phyloP scores from a whole-genome alignment of 2,113 vertebrate genomes.

The Smithornis capensis region DNA sequence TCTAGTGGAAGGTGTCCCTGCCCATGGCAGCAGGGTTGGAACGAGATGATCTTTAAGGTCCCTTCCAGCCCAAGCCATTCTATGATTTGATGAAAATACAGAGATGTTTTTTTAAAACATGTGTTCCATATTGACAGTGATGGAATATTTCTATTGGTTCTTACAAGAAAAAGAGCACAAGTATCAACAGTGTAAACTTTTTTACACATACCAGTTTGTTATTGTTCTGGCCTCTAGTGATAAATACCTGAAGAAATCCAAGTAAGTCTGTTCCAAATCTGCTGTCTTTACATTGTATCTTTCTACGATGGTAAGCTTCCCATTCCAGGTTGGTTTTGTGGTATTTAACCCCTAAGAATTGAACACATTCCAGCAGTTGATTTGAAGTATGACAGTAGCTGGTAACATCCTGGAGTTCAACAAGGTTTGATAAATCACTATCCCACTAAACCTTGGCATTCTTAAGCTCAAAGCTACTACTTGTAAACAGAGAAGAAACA shows the following conservation, averaged over 20 bases:
- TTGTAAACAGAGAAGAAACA: background rate
- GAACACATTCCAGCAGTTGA: background rate
- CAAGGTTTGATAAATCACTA: background rate
- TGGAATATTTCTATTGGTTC: background rate
- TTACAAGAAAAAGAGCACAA: background rate
- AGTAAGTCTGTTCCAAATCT: background rate
- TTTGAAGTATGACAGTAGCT: background rate
- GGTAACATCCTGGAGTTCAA: background rate
- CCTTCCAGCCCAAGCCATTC: background rate
- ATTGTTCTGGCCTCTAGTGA: background rate
- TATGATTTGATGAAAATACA: background rate
- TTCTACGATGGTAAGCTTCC: background rate
- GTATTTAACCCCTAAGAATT: background rate
- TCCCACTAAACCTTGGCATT: background rate
- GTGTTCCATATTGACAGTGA: background rate
- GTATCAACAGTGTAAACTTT: background rate
- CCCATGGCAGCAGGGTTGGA: background rate
- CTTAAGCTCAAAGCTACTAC: background rate
- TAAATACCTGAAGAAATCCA: background rate
- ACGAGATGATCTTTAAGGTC: background rate
- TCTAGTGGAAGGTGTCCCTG: background rate
- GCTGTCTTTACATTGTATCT: background rate
- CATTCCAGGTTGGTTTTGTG: background rate
- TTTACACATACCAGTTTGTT: background rate
- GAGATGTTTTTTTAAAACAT: background rate